A percentile compares a stretch with the other conserved stretches of the same genome.
Evolutionary conservation across 2,888 invertebrate species (phyloP).

Genomic region (Parnassius smintheus): DNA sequence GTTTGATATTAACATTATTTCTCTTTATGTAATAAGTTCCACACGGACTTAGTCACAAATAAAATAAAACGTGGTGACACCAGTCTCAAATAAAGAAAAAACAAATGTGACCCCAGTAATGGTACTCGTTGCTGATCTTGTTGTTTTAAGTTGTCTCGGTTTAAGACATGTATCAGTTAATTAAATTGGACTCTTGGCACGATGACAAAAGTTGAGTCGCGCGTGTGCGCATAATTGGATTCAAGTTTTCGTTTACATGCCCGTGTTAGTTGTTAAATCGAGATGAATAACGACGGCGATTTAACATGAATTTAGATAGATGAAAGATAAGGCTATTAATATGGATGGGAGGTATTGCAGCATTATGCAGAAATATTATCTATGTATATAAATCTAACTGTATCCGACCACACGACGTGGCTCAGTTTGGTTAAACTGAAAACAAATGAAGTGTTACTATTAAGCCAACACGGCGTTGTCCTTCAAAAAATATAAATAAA

Average conservation of each 20-base stretch:
- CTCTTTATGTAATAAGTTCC: too few relatives aligned
- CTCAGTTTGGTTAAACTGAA: too few relatives aligned
- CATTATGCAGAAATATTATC: not conserved
- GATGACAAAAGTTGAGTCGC: slow-evolving; percentile 19
- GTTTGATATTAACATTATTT: too few relatives aligned
- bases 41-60: too few relatives aligned
- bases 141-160: slow-evolving; percentile 21
- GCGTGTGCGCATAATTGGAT: slow-evolving; percentile 27
- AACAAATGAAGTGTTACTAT: too few relatives aligned
- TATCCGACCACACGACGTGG: too few relatives aligned
- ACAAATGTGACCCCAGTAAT: not conserved
- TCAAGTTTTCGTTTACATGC: slow-evolving; percentile 13
- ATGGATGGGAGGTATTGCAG: not conserved
- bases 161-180: slow-evolving; percentile 22
- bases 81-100: not conserved
- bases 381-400: too few relatives aligned
- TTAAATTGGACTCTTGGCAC: slow-evolving; percentile 26
- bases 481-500: too few relatives aligned
- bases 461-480: too few relatives aligned
- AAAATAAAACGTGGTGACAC: too few relatives aligned
- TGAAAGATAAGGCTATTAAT: slow-evolving; percentile 6
- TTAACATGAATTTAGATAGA: slow-evolving; percentile 4
- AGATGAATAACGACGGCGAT: not conserved
- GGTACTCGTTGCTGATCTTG: slow-evolving; percentile 11
- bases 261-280: slow-evolving; percentile 8